A percentile compares a stretch with the other conserved stretches of the same genome.
Conservation (phyloP, 2,797 vertebrate species). For the Gymnopithys bicolor region DNA sequence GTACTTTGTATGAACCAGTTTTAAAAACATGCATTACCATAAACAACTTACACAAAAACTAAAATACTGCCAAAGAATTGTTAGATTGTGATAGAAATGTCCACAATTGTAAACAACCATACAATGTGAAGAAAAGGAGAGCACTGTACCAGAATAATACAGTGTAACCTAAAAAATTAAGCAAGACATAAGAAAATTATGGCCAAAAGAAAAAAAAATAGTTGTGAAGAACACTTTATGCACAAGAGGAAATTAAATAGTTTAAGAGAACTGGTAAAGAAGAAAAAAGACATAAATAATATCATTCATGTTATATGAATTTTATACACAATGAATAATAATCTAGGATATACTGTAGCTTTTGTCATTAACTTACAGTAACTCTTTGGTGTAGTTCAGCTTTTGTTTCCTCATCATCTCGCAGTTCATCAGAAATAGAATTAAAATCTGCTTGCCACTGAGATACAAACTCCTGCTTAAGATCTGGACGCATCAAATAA, state of each 20-base stretch:
- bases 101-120: not conserved
- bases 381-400: conserved; percentile 90
- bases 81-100: not conserved
- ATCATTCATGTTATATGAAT: not conserved
- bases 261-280: not conserved
- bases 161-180: not conserved
- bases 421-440: conserved; percentile 83
- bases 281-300: not conserved
- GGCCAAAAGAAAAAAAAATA: not conserved
- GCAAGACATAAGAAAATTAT: not conserved
- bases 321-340: not conserved
- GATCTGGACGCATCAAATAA: conserved; percentile 84
- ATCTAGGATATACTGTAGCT: not conserved
- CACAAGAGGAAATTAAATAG: not conserved
- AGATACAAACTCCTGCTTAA: conserved; percentile 89
- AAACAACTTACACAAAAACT: not conserved
- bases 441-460: conserved; percentile 92
- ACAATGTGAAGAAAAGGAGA: not conserved
- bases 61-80: not conserved
- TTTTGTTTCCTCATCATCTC: conserved; percentile 88
- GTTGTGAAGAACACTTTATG: not conserved
- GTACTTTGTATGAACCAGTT: not conserved
- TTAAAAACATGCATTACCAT: not conserved
- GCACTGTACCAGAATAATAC: not conserved
- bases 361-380: conserved; percentile 78